Conservation (phyloP, 2,113 vertebrate genomes). For the Synchiropus splendidus region DNA sequence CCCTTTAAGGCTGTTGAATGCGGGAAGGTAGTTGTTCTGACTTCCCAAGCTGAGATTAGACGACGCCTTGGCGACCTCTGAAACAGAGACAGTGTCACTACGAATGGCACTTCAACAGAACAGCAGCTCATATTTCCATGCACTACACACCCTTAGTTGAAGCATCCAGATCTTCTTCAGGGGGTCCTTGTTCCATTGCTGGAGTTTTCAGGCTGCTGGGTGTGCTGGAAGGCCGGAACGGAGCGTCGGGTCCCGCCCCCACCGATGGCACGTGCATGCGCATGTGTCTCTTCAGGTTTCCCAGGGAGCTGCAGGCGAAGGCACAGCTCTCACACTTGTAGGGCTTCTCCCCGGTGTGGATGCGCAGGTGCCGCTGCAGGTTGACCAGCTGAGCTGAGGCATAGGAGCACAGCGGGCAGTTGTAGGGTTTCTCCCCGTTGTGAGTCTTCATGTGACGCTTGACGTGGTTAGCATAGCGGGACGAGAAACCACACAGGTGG, state of each 20-base stretch:
- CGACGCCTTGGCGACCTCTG: constrained; percentile 60
- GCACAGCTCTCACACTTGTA: constrained; percentile 86
- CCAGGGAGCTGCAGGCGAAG: constrained; percentile 93
- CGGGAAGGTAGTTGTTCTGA: constrained; percentile 63
- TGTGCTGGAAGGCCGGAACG: constrained; percentile 49
- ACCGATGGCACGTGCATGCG: constrained; percentile 77
- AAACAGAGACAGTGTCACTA: constrained; percentile 7
- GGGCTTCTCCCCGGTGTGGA: constrained; percentile 96
- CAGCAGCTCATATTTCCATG: neutral
- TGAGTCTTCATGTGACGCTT: constrained; percentile 98
- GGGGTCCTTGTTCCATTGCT: constrained; percentile 48
- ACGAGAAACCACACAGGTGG: constrained; percentile 88
- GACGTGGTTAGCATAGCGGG: constrained; percentile 93
- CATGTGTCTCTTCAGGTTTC: constrained; percentile 94
- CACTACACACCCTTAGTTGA: constrained; percentile 38
- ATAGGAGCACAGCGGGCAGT: constrained; percentile 87
- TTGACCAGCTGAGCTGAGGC: constrained; percentile 95
- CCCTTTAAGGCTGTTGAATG: constrained; percentile 62
- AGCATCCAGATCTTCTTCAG: constrained; percentile 23
- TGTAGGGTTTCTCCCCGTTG: constrained; percentile 93
- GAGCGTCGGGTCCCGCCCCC: constrained; percentile 49
- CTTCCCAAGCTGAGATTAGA: constrained; percentile 53
- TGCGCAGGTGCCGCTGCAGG: constrained; percentile 91
- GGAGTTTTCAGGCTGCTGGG: constrained; percentile 60
- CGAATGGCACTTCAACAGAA: neutral